A percentile compares a stretch with the other conserved stretches of the same genome.
phyloP scores from a whole-genome alignment of 2,113 vertebrate genomes.

The Phaetusa simplex region DNA sequence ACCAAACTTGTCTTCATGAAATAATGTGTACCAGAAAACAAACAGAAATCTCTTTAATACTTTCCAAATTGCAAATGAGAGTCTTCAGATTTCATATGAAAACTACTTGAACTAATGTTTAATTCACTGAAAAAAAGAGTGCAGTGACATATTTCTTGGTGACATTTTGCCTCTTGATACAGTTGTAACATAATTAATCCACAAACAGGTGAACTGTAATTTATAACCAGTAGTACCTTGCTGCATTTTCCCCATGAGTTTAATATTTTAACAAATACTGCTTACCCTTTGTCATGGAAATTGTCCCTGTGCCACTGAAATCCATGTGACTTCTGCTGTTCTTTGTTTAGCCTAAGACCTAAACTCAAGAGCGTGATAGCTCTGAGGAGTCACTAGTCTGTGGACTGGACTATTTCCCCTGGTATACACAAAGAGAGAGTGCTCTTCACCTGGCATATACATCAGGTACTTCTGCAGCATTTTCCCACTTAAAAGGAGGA shows the following conservation, averaged over 20 bases:
- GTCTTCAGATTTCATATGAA: not conserved
- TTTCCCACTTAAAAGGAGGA: not conserved
- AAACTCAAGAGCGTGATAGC: not conserved
- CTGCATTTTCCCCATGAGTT: not conserved
- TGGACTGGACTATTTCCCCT: not conserved
- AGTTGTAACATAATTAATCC: not conserved
- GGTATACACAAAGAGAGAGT: not conserved
- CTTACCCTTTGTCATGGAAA: not conserved
- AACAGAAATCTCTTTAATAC: not conserved
- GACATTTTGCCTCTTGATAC: not conserved
- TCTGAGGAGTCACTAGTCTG: not conserved
- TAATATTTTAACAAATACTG: not conserved
- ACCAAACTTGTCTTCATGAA: not conserved
- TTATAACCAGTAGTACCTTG: not conserved
- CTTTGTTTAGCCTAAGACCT: not conserved
- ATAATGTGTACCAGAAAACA: not conserved
- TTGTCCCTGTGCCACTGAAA: not conserved
- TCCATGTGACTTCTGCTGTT: not conserved
- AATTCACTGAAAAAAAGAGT: not conserved
- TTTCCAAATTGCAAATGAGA: not conserved
- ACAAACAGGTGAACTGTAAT: not conserved
- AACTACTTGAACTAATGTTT: not conserved
- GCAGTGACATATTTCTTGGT: not conserved
- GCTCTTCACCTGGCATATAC: not conserved
- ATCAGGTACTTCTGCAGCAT: not conserved